A percentile compares a stretch with the other conserved stretches of the same genome.
phyloP scores from a whole-genome alignment of 2,113 vertebrate species.

The Ctenodactylus gundi region DNA sequence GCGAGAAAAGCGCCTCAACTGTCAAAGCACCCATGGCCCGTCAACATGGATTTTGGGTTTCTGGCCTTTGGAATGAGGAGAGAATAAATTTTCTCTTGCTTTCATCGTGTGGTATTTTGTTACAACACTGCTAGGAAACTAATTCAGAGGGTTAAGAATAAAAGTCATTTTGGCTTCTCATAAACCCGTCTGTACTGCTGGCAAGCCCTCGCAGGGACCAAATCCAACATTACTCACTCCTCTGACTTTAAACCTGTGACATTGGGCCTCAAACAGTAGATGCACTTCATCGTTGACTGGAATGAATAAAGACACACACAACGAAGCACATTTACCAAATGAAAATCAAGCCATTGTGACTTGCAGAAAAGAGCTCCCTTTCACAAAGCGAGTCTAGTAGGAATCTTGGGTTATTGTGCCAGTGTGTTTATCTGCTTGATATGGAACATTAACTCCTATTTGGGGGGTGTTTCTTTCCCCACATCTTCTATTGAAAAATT shows the following conservation, averaged over 20 bases:
- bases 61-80: background rate
- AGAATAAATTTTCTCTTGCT: background rate
- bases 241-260: slow-evolving; percentile 47
- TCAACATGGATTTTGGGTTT: background rate
- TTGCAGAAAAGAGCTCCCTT: slow-evolving; percentile 36
- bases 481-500: background rate
- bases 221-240: slow-evolving; percentile 63
- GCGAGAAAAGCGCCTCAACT: rapidly evolving
- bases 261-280: background rate
- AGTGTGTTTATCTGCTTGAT: background rate
- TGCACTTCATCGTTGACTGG: slow-evolving; percentile 30
- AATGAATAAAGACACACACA: slow-evolving; percentile 16
- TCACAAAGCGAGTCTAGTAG: background rate
- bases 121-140: background rate
- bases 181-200: background rate
- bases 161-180: slow-evolving; percentile 4
- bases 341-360: slow-evolving; percentile 53
- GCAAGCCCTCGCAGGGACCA: slow-evolving; percentile 13
- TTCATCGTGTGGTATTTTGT: background rate
- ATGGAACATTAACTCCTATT: background rate
- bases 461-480: background rate
- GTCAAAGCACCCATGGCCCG: rapidly evolving
- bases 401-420: background rate
- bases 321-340: slow-evolving; percentile 42
- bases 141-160: background rate